Evolutionary conservation across 2,888 invertebrate species (phyloP).

Genomic region (Muschampia staudingeri): DNA sequence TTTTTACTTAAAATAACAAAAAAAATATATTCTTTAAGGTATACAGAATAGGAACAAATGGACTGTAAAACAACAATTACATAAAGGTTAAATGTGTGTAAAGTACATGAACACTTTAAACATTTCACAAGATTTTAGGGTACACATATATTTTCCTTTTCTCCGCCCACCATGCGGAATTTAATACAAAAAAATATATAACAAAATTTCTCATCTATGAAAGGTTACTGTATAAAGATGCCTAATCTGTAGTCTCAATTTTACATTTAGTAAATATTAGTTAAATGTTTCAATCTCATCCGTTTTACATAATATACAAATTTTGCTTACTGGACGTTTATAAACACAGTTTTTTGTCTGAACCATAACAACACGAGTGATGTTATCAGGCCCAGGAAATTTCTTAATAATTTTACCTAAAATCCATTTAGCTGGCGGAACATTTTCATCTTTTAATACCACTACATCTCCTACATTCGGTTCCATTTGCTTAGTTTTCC

Average conservation of each 20-base stretch:
- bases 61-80: background rate
- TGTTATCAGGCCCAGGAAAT: conserved; percentile 15
- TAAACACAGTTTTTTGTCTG: conserved; percentile 3
- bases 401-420: background rate
- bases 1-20: too few relatives aligned
- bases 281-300: background rate
- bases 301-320: background rate
- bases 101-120: too few relatives aligned
- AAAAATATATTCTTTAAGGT: too few relatives aligned
- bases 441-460: background rate
- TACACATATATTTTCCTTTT: background rate
- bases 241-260: too few relatives aligned
- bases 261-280: too few relatives aligned
- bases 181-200: background rate
- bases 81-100: background rate
- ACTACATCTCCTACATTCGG: conserved; percentile 7
- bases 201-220: too few relatives aligned
- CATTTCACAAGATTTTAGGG: too few relatives aligned
- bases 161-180: background rate
- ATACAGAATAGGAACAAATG: background rate
- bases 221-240: too few relatives aligned
- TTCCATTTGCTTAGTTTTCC: background rate
- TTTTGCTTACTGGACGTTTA: background rate
- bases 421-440: conserved; percentile 12
- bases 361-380: conserved; percentile 9